phyloP scores from a whole-genome alignment of 2,797 vertebrate genomes.

The Acanthornis magna region DNA sequence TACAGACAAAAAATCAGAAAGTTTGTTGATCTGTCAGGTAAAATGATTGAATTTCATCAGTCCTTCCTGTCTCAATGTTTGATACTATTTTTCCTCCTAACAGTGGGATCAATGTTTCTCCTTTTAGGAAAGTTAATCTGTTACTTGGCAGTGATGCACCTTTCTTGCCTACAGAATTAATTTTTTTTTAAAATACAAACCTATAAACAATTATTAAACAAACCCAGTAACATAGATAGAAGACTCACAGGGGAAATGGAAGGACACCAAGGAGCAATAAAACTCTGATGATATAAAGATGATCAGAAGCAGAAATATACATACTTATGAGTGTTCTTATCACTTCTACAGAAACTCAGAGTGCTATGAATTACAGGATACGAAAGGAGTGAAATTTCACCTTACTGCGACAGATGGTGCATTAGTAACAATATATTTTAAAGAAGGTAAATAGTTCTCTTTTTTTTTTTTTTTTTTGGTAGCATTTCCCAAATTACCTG shows the following conservation, averaged over 20 bases:
- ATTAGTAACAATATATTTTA: neutral
- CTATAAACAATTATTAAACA: neutral
- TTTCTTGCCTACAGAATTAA: neutral
- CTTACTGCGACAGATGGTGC: neutral
- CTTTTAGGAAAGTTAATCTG: neutral
- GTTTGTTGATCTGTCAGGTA: neutral
- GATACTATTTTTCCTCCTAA: neutral
- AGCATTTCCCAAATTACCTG: neutral
- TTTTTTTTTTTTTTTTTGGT: neutral
- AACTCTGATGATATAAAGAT: neutral
- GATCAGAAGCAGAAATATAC: neutral
- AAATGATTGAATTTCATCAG: neutral
- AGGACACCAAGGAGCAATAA: neutral
- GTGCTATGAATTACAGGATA: neutral
- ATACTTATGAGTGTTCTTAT: neutral
- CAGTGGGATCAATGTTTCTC: neutral
- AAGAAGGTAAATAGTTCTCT: neutral
- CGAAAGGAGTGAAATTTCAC: neutral
- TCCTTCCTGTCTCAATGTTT: neutral
- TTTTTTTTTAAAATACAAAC: neutral
- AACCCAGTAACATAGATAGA: neutral
- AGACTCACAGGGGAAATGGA: fast-evolving
- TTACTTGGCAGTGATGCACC: neutral
- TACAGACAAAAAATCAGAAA: neutral
- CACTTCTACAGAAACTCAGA: neutral